These are phyloP conservation scores for Halictus quadricinctus DNA, from an alignment of 2,888 invertebrate species.

Conservation along the genomic window DNA sequence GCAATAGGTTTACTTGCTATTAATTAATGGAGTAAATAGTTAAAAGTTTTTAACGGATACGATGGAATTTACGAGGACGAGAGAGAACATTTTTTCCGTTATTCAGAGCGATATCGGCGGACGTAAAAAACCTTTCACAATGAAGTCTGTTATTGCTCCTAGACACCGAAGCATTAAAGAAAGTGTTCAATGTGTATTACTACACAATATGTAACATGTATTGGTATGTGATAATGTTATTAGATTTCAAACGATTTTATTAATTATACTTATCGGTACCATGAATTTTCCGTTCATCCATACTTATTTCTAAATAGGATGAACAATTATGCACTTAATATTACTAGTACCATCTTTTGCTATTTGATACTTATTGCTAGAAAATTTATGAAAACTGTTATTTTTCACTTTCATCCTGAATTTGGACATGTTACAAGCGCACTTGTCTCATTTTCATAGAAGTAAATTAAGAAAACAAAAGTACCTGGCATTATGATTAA, in stretches of 20 bases:
- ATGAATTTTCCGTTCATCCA: conserved; percentile 16
- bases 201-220: conserved; percentile 39
- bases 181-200: conserved; percentile 64
- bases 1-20: not conserved
- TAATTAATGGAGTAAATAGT: not conserved
- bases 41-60: conserved; percentile 15
- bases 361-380: conserved; percentile 25
- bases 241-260: conserved; percentile 40
- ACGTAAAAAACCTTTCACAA: conserved; percentile 12
- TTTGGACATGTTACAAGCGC: conserved; percentile 30
- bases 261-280: conserved; percentile 33
- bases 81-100: conserved; percentile 7
- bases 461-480: conserved; percentile 52
- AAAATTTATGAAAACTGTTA: conserved; percentile 16
- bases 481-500: conserved; percentile 58
- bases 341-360: conserved; percentile 30
- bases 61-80: not conserved
- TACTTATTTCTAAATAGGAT: conserved; percentile 24
- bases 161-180: conserved; percentile 45
- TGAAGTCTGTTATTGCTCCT: conserved; percentile 44
- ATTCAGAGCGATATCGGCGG: conserved; percentile 12
- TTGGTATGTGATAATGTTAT: conserved; percentile 58
- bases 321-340: conserved; percentile 28
- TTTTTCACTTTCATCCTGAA: conserved; percentile 20
- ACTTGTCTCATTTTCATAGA: conserved; percentile 36